Conservation (phyloP, 2,888 invertebrate genomes). For the Drosophila leonis region DNA sequence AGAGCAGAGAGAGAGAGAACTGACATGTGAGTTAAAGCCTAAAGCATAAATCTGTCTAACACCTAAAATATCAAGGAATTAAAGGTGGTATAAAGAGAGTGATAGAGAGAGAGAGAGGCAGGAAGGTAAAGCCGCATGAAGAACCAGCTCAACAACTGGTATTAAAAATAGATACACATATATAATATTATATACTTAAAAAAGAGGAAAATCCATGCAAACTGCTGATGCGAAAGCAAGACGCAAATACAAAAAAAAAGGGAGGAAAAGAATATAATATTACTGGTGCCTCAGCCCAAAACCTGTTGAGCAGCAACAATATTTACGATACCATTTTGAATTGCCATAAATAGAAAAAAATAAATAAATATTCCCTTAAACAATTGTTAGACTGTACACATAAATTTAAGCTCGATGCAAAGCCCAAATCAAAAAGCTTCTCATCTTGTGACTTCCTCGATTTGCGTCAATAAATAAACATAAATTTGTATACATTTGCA, state of each 20-base stretch:
- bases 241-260: background rate
- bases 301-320: background rate
- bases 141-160: background rate
- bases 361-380: background rate
- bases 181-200: background rate
- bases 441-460: background rate
- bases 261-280: background rate
- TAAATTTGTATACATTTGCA: slow-evolving; percentile 28
- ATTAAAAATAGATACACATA: background rate
- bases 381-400: background rate
- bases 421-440: background rate
- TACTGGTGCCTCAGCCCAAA: background rate
- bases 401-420: background rate
- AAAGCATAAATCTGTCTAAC: background rate
- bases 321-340: background rate
- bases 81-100: too few relatives aligned
- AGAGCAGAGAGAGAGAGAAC: background rate
- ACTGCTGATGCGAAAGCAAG: background rate
- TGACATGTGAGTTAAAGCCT: background rate
- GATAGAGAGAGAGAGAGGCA: background rate
- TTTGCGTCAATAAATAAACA: slow-evolving; percentile 39
- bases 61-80: background rate
- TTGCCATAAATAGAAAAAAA: slow-evolving; percentile 1
- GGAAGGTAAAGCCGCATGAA: background rate
- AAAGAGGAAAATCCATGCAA: background rate